phyloP scores from a whole-genome alignment of 2,113 vertebrate genomes.

The Thryonomys swinderianus region DNA sequence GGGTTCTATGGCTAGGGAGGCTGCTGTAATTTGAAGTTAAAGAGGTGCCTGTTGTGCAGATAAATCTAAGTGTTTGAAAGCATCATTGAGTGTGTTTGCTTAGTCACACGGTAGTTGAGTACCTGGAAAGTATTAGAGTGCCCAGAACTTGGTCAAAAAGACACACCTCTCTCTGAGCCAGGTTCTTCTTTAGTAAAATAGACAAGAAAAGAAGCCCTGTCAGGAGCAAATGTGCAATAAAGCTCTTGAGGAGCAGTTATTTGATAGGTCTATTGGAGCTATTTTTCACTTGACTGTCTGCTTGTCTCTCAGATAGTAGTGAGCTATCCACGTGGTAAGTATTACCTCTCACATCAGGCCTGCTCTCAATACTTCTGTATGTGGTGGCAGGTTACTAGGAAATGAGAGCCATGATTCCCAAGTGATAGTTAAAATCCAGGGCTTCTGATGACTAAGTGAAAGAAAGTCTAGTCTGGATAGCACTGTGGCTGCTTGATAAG shows the following conservation, averaged over 20 bases:
- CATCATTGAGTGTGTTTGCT: neutral
- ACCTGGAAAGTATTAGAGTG: neutral
- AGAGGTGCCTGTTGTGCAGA: neutral
- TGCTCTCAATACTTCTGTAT: neutral
- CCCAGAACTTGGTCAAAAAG: neutral
- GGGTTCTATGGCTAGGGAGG: neutral
- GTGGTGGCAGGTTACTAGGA: neutral
- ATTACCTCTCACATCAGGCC: neutral
- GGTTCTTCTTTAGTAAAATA: neutral
- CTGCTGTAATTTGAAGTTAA: neutral
- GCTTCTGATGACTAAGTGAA: constrained; percentile 29
- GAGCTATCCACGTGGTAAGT: neutral
- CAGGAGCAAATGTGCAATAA: neutral
- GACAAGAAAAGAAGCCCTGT: neutral
- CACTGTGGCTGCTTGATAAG: neutral
- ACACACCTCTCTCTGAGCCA: neutral
- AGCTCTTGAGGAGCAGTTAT: neutral
- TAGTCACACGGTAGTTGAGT: neutral
- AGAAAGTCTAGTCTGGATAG: neutral
- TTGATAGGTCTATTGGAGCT: neutral
- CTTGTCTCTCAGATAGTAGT: neutral
- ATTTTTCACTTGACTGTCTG: neutral
- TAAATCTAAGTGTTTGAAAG: neutral
- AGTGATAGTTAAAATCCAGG: constrained; percentile 22
- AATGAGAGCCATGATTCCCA: constrained; percentile 16